Evolutionary conservation across 35 echinoderm and acorn worm genomes (phyloP), one percentile per base, ranked within the genome.

Genomic region (Ophiothrix spiculata): DNA sequence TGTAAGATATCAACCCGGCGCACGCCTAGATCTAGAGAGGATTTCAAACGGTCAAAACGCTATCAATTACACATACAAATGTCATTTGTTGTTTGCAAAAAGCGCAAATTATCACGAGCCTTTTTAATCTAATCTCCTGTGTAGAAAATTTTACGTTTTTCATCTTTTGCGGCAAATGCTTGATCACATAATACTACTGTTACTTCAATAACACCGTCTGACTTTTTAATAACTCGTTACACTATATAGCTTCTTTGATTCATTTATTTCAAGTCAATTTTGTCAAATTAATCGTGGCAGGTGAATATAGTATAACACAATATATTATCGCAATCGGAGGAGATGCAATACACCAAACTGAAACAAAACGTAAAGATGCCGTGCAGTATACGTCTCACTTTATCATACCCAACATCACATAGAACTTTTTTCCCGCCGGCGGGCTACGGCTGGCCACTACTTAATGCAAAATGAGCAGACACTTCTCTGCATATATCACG

Each of bases 381-480:
- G 60, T 69, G 60, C 60, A 69, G 17, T 69, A 69, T 25, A 69
- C 60, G 17, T 69, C 60, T 69, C 23, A 69, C 60, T 69, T 69
- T 69, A 28, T 15, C 60, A 25, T 25, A 28, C 60, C 60, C 29
- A 69, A 49, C 19, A 25, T 69, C 29, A 28, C 1, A 15, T 69
- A 25, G 3, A 2, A 25, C 23, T n/a, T 69, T 69, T 69, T 69
- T 12, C 4, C 4, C 60, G 60, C 60, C 60, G 60, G 60, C 60
- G 60, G 60, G 60, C 60, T 69, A 69, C 60, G 60, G 60, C 60
- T 69, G 60, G 60, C 60, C 60, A 69, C 3, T 69, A 28, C 60
- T n/a, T 69, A n/a, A 6, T 69, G 60, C 60, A 10, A 69, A 69
- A 69, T n/a, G 60, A 69, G 17, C 17, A 69, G 60, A n/a, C 60